Conservation (phyloP, 2,113 vertebrate genomes). For the Hirundichthys speculiger region DNA sequence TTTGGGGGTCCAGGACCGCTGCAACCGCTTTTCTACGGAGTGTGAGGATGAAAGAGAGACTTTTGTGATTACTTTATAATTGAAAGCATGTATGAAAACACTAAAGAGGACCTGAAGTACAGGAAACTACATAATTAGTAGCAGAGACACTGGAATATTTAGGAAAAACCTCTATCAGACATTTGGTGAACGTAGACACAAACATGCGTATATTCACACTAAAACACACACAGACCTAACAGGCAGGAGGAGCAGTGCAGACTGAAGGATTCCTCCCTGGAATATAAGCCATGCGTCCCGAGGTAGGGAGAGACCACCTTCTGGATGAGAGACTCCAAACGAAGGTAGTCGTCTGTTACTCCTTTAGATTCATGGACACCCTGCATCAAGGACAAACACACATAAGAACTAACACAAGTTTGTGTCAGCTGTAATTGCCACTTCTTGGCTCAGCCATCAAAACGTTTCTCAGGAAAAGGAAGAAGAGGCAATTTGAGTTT, state of each 20-base stretch:
- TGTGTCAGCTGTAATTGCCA: constrained; percentile 4
- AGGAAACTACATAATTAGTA: neutral
- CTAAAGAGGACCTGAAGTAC: neutral
- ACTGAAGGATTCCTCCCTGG: constrained; percentile 83
- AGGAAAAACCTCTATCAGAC: no score
- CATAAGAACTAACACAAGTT: neutral
- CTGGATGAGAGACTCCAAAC: constrained; percentile 91
- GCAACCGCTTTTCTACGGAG: constrained; percentile 85
- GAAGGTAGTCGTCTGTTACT: constrained; percentile 91
- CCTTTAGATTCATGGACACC: constrained; percentile 93
- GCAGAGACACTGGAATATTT: neutral
- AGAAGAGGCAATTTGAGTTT: constrained; percentile 9
- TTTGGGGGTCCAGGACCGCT: constrained; percentile 78
- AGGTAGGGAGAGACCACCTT: constrained; percentile 96
- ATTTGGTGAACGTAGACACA: no score
- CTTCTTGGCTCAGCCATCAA: neutral
- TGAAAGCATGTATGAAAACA: neutral
- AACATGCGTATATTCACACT: no score
- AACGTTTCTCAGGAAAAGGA: neutral
- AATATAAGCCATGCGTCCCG: constrained; percentile 90
- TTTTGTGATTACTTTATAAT: neutral
- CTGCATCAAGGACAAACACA: constrained; percentile 75
- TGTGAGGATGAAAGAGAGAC: neutral
- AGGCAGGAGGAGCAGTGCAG: constrained; percentile 88
- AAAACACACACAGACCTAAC: constrained; percentile 82